Conservation (phyloP, 53 echinoderm and acorn worm genomes). For the Apostichopus leukothele region DNA sequence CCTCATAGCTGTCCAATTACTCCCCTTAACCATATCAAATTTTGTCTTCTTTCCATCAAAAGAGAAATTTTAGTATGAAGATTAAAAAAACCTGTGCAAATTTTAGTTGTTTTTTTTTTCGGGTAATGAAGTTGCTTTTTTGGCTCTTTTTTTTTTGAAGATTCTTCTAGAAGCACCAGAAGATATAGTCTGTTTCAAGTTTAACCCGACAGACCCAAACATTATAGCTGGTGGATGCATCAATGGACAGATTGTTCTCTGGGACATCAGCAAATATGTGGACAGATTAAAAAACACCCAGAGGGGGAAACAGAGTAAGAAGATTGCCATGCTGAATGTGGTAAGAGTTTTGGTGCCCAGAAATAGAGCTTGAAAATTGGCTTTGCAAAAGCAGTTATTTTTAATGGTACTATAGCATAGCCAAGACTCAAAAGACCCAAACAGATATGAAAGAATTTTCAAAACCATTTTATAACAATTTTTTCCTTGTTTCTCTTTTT, state of each 20-base stretch:
- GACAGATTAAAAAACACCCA: slow-evolving; percentile 88
- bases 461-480: no score
- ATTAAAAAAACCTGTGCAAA: no score
- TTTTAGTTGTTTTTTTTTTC: background rate
- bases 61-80: no score
- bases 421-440: background rate
- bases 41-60: no score
- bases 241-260: slow-evolving; percentile 93
- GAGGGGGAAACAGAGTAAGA: slow-evolving; percentile 92
- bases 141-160: slow-evolving; percentile 25
- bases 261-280: slow-evolving; percentile 89
- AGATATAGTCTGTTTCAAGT: slow-evolving; percentile 94
- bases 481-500: no score
- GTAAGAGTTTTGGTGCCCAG: slow-evolving; percentile 48
- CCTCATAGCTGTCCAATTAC: no score
- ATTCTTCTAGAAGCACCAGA: slow-evolving; percentile 95
- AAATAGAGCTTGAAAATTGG: background rate
- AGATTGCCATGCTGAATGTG: slow-evolving; percentile 92
- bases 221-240: slow-evolving; percentile 89
- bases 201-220: slow-evolving; percentile 91
- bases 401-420: background rate
- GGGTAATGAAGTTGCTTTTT: background rate
- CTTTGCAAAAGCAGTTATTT: background rate
- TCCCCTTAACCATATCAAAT: no score
- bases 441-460: no score